phyloP scores from a whole-genome alignment of 2,888 invertebrate genomes.

The Xestoiulus laeticollis region DNA sequence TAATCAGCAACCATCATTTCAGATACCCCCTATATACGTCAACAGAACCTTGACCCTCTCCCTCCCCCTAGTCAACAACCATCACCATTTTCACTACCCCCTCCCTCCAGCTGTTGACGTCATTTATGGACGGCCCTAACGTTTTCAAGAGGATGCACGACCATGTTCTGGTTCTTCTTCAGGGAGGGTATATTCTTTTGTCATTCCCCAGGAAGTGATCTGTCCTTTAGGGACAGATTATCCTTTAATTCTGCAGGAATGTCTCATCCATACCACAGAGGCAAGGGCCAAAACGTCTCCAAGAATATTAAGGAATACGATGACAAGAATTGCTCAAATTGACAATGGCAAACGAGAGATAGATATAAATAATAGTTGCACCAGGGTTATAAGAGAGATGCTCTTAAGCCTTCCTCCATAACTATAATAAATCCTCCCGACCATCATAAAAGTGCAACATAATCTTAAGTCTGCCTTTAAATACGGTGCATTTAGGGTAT shows the following conservation, averaged over 20 bases:
- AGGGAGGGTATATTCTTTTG: background rate
- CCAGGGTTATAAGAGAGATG: background rate
- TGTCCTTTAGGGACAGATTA: background rate
- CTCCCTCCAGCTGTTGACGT: no score
- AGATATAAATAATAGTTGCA: background rate
- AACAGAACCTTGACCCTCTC: no score
- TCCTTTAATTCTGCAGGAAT: background rate
- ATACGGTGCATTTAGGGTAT: conserved; percentile 27
- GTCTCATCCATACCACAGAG: background rate
- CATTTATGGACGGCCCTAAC: no score
- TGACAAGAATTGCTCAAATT: conserved; percentile 21
- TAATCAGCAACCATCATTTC: no score
- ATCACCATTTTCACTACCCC: no score
- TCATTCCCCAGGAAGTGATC: background rate
- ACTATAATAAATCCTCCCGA: background rate
- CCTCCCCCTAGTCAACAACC: no score
- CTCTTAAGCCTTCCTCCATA: background rate
- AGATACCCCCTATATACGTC: no score
- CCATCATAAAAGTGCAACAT: conserved; percentile 7
- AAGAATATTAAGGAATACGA: background rate
- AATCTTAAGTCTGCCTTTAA: conserved; percentile 16
- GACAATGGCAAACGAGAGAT: background rate
- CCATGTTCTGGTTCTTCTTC: background rate
- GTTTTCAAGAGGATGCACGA: no score
- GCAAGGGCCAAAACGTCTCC: background rate